Evolutionary conservation across 2,888 invertebrate genomes (phyloP).

Genomic region (Ophion ellenae): DNA sequence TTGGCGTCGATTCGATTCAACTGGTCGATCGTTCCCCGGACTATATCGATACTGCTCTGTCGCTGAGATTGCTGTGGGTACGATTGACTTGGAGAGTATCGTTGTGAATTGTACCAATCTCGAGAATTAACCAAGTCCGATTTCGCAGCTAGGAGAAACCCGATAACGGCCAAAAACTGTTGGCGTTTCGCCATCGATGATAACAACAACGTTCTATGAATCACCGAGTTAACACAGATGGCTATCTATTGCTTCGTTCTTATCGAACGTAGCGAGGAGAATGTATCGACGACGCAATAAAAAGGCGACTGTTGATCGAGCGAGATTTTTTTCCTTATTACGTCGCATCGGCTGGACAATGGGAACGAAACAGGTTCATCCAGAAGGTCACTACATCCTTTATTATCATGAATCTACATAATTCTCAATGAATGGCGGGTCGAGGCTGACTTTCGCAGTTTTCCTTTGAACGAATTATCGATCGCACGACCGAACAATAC

Average conservation of each 20-base stretch:
- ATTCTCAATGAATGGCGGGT: not conserved
- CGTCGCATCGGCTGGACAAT: constrained; percentile 5
- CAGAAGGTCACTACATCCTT: constrained; percentile 37
- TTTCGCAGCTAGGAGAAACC: not conserved
- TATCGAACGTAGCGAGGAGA: not conserved
- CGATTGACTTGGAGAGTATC: not conserved
- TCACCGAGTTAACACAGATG: not conserved
- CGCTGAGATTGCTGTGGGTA: not conserved
- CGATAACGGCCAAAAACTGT: not conserved
- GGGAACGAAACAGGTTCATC: not conserved
- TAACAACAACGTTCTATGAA: not conserved
- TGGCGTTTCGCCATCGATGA: constrained; percentile 12
- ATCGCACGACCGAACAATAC: not conserved
- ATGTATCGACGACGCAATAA: not conserved
- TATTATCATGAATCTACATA: constrained; percentile 27
- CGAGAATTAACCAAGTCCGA: not conserved
- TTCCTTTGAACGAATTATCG: not conserved
- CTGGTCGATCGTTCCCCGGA: constrained; percentile 40
- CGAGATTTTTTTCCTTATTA: not conserved
- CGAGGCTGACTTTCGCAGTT: not conserved
- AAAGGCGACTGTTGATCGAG: not conserved
- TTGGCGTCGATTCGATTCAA: constrained; percentile 56
- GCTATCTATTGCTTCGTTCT: not conserved
- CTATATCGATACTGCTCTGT: constrained; percentile 13
- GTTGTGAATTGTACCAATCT: not conserved